These are phyloP conservation scores for Torymus texanus DNA, from an alignment of 2,888 invertebrate species.

Conservation along the genomic window DNA sequence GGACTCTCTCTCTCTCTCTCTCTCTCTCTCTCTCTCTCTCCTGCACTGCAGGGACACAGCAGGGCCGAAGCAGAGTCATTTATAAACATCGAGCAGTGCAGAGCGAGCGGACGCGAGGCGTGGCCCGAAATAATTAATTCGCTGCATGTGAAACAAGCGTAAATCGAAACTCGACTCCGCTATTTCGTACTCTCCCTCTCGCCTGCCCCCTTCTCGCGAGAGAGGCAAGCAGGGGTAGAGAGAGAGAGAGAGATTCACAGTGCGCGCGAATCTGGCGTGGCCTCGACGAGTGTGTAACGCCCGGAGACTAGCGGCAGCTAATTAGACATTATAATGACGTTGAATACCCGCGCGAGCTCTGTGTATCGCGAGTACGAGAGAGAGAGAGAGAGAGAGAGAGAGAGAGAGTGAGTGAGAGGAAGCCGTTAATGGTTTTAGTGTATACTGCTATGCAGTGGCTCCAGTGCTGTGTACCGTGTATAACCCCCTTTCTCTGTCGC, in stretches of 20 bases:
- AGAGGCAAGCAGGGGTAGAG: constrained; percentile 42
- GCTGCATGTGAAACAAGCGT: constrained; percentile 50
- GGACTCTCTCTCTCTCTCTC: neutral
- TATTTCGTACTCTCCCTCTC: neutral
- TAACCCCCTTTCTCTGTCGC: constrained; percentile 1
- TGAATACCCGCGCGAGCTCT: constrained; percentile 59
- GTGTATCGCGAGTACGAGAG: constrained; percentile 43
- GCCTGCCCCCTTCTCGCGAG: constrained; percentile 50
- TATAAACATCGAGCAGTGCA: constrained; percentile 63
- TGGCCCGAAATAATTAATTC: constrained; percentile 67
- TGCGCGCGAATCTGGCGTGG: constrained; percentile 59
- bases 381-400: constrained; percentile 39
- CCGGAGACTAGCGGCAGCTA: constrained; percentile 60
- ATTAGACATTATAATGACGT: constrained; percentile 70
- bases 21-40: neutral
- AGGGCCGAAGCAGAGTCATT: constrained; percentile 53
- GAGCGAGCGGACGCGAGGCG: constrained; percentile 57
- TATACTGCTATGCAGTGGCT: constrained; percentile 16
- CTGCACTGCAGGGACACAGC: no score
- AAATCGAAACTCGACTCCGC: constrained; percentile 51
- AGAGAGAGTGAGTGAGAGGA: constrained; percentile 38
- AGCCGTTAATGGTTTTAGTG: constrained; percentile 49
- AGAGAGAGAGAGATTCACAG: no score
- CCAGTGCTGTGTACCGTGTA: neutral
- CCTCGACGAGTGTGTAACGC: constrained; percentile 59